phyloP scores from a whole-genome alignment of 2,797 vertebrate species.

The Falco peregrinus region DNA sequence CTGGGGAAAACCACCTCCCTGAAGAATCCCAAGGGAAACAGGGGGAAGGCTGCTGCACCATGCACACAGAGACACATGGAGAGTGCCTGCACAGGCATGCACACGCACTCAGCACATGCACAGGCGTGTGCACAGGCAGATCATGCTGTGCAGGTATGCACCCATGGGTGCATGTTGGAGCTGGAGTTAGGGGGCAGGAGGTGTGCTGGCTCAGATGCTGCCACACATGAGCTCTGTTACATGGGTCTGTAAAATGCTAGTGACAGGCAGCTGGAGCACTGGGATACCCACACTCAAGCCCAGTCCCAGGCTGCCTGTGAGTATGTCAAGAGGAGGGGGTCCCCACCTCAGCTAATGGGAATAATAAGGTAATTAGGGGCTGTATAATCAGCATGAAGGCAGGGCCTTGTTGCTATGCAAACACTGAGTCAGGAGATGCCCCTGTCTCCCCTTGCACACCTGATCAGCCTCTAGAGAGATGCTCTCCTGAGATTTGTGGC shows the following conservation, averaged over 20 bases:
- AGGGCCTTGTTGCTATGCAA: slow-evolving; percentile 33
- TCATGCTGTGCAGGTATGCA: accelerated
- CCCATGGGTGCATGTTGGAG: not conserved
- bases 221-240: accelerated
- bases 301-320: accelerated
- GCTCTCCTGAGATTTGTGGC: not conserved
- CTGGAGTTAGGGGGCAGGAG: not conserved
- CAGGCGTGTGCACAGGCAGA: not conserved
- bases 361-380: slow-evolving; percentile 33
- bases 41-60: not conserved
- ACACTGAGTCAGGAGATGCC: not conserved
- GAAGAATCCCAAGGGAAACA: not conserved
- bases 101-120: no score
- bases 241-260: not conserved
- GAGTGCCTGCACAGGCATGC: accelerated
- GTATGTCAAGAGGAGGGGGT: not conserved
- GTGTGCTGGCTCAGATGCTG: not conserved
- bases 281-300: not conserved
- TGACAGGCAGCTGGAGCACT: accelerated
- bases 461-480: not conserved
- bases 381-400: not conserved
- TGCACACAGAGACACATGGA: accelerated
- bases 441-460: not conserved
- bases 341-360: not conserved
- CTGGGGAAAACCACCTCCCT: not conserved